Percentiles rank a stretch among this genome's conserved stretches.
Conservation (phyloP, 2,797 vertebrate species). For the Myiotriccus ornatus region DNA sequence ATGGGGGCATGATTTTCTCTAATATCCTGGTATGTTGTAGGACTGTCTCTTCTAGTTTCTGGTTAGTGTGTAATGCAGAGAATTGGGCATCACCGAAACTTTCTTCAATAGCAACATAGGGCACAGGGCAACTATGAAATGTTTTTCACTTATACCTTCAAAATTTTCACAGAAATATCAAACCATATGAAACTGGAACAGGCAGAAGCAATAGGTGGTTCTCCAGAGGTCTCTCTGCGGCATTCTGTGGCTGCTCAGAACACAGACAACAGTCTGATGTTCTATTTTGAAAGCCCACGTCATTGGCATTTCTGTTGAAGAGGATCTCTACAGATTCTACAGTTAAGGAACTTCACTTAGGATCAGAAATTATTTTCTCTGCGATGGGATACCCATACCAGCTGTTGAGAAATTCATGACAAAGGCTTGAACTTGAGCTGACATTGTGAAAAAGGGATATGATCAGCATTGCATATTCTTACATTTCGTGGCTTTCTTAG, state of each 20-base stretch:
- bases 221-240: background rate
- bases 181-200: background rate
- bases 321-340: background rate
- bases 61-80: background rate
- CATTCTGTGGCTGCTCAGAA: background rate
- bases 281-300: background rate
- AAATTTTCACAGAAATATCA: background rate
- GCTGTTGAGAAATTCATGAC: background rate
- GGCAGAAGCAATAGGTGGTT: background rate
- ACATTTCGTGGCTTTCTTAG: background rate
- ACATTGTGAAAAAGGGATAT: background rate
- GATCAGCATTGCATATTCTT: background rate
- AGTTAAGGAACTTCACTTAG: background rate
- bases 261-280: background rate
- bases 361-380: background rate
- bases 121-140: background rate
- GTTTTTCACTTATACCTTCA: background rate
- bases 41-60: background rate
- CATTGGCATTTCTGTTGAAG: background rate
- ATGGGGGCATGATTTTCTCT: background rate
- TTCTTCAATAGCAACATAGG: background rate
- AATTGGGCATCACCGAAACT: background rate
- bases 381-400: background rate
- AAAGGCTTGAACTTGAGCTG: background rate
- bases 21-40: background rate